A percentile compares a stretch with the other conserved stretches of the same genome.
phyloP scores from a whole-genome alignment of 2,888 invertebrate species.

The Zaprionus bogoriensis region DNA sequence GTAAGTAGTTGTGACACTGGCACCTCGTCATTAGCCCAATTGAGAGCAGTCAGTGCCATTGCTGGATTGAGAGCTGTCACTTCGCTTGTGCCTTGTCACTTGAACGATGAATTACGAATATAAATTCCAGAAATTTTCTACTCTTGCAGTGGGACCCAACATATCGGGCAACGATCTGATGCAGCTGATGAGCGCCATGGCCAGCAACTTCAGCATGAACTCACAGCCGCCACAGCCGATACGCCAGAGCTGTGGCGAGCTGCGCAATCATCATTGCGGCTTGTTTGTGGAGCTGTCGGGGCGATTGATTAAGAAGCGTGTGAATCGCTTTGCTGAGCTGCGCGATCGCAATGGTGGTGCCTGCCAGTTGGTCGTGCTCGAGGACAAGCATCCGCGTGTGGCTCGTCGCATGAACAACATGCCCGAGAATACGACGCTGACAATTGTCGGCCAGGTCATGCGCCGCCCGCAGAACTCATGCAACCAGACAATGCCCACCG shows the following conservation, averaged over 20 bases:
- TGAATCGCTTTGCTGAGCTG: conserved; percentile 85
- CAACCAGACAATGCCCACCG: conserved; percentile 83
- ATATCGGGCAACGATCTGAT: conserved; percentile 74
- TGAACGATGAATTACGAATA: not conserved
- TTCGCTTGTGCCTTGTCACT: not conserved
- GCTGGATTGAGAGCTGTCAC: no score
- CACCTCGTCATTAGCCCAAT: no score
- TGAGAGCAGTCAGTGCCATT: no score
- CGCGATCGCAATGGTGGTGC: conserved; percentile 87
- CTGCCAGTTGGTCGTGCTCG: conserved; percentile 84
- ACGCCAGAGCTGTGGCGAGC: conserved; percentile 85
- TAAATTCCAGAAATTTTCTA: not conserved
- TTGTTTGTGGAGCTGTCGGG: conserved; percentile 85
- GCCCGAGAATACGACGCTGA: conserved; percentile 82
- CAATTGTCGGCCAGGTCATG: conserved; percentile 81
- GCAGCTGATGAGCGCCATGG: conserved; percentile 80
- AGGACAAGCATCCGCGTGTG: conserved; percentile 82
- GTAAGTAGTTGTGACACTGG: no score
- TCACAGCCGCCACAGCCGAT: conserved; percentile 82
- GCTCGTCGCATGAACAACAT: conserved; percentile 82
- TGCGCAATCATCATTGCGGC: conserved; percentile 84
- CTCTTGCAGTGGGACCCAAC: conserved; percentile 59
- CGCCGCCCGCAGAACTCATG: conserved; percentile 80
- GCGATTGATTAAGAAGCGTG: conserved; percentile 85
- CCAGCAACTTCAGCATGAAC: conserved; percentile 80